Percentiles rank a stretch among this genome's conserved stretches.
Conservation (phyloP, 2,113 vertebrate genomes). For the Taxidea taxus region DNA sequence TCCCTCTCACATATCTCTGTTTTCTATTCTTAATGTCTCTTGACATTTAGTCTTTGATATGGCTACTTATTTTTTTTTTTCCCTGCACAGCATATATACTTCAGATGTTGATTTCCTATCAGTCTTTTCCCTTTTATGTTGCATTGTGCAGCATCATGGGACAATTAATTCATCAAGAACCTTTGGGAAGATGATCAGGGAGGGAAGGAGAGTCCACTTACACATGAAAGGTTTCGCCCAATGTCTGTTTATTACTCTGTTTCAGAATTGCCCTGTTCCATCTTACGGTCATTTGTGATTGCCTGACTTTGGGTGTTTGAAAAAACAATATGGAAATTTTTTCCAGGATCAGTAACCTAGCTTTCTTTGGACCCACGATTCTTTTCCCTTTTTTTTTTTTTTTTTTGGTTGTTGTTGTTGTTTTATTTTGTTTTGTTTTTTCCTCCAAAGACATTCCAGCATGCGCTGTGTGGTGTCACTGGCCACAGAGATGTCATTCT, state of each 20-base stretch:
- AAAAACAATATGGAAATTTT: slow-evolving; percentile 62
- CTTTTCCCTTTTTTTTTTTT: background rate
- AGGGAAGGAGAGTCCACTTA: background rate
- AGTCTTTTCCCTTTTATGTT: background rate
- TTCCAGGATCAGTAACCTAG: slow-evolving; percentile 58
- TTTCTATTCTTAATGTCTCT: slow-evolving; percentile 64
- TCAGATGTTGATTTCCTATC: slow-evolving; percentile 71
- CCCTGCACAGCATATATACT: slow-evolving; percentile 45
- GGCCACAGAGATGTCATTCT: slow-evolving; percentile 50
- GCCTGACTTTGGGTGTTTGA: slow-evolving; percentile 35
- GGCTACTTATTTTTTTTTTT: slow-evolving; percentile 59
- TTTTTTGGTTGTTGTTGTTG: background rate
- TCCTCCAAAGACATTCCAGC: background rate
- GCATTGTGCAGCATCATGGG: background rate
- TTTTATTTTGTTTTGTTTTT: background rate
- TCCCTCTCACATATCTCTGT: slow-evolving; percentile 32
- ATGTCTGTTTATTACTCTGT: slow-evolving; percentile 11
- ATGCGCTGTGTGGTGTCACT: background rate
- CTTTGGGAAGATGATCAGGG: background rate
- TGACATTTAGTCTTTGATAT: slow-evolving; percentile 70
- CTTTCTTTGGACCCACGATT: slow-evolving; percentile 30
- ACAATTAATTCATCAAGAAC: background rate
- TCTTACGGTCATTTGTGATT: background rate
- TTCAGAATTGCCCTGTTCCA: background rate
- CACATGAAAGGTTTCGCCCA: background rate